Base-by-base conservation (phyloP, 2,113 vertebrate genomes). In the Spea multiplicata region DNA sequence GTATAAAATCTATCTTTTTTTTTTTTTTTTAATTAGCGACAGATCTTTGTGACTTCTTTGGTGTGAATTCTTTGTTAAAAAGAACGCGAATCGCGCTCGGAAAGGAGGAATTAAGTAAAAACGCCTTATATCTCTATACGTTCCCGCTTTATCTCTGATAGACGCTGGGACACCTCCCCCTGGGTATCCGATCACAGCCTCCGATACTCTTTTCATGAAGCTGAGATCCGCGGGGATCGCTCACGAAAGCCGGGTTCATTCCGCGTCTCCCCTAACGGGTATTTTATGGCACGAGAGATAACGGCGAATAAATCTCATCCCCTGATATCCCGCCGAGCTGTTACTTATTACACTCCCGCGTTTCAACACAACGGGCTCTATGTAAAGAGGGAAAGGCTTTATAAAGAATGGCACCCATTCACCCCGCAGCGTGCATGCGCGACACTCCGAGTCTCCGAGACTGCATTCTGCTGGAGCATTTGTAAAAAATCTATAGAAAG, bases 201-300 rank as follows among this genome's bases (percentile, higher is more conserved):
- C 12, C 17, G 57, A 17, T 14, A 64, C 59, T 16, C 72, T 49
- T n/a, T 49, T 74, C 72, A 74, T 74, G 64, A 74, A 47, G n/a
- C 8, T 12, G 10, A 5, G 45, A 62, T 74, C 8, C 30, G 4
- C 30, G 72, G 16, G 45, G 59, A 64, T 74, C 45, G 48, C 59
- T 49, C 45, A 17, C 12, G 8, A 57, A 47, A 45, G 45, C 47
- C 9, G 2, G 59, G 10, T 47, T 64, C 44, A 17, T 49, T 50
- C 5, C 30, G 13, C 9, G 16, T 57, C 55, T 48, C 49, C 50
- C n/a, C 50, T 30, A 2, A 30, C 30, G 30, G 30, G 30, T 30
- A 30, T 30, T 30, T 30, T 30, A 12, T 13, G 16, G 48, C 44
- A 53, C 10, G 30, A 12, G 48, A 49, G 13, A 74, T 44, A 65